Conservation (phyloP, 1,140 invertebrate species). For the Macrostomum lignano region DNA sequence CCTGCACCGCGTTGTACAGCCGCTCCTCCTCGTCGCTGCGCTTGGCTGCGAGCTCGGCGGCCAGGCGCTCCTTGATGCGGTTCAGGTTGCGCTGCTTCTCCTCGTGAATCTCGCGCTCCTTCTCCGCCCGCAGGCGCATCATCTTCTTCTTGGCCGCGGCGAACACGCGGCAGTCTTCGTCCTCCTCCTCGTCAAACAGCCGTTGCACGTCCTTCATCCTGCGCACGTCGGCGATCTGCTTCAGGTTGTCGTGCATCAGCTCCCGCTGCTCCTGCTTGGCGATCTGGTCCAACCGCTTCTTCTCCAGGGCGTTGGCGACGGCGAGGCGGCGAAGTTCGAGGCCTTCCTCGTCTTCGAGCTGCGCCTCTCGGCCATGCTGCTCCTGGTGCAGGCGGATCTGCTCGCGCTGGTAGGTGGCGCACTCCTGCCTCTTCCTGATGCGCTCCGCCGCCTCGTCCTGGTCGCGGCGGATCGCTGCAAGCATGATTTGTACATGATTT, state of each 20-base stretch:
- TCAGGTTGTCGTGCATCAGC: constrained; percentile 14
- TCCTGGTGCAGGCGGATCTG: too few species aligned
- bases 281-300: constrained; percentile 17
- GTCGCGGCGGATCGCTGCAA: constrained; percentile 12
- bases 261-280: constrained; percentile 13
- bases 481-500: too few species aligned
- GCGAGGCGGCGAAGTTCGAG: constrained; percentile 18
- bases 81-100: constrained; percentile 19
- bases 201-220: constrained; percentile 14
- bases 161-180: constrained; percentile 22
- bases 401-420: constrained; percentile 14
- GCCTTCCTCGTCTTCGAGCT: too few species aligned
- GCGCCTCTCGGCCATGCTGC: too few species aligned
- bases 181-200: constrained; percentile 16
- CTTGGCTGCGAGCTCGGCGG: constrained; percentile 18
- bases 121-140: too few species aligned
- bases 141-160: constrained; percentile 24
- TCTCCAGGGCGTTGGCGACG: constrained; percentile 17
- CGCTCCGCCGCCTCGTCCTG: constrained; percentile 13
- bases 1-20: constrained; percentile 14
- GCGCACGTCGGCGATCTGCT: constrained; percentile 16
- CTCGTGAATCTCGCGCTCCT: too few species aligned
- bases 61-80: constrained; percentile 16
- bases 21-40: constrained; percentile 20
- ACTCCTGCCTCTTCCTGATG: constrained; percentile 11